Evolutionary conservation across 2,113 vertebrate genomes (phyloP), one percentile per base, ranked within the genome.

Genomic region (Xenus cinereus): DNA sequence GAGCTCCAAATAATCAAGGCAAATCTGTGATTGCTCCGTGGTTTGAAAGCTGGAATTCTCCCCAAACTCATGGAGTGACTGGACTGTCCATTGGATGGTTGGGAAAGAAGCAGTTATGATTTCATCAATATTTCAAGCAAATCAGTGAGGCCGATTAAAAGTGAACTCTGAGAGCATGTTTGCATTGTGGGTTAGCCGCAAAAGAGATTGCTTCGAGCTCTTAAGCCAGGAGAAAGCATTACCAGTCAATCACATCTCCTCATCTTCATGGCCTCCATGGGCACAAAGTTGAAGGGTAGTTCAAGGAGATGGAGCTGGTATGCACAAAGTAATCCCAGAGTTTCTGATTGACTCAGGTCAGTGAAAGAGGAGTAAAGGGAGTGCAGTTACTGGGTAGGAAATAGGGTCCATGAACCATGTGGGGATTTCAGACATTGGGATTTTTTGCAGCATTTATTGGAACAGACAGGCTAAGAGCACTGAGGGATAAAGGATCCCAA

Each of bases 401-500:
- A 91, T 26, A 50, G 82, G 71, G 93, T 69, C 92, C 68, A 12
- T 66, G 94, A 78, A 94, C 71, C 77, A 41, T 7, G 26, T 73
- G 89, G 94, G 69, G 91, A 82, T 89, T 89, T 82, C 78, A 95
- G 91, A 87, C 86, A 63, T 26, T n/a, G 45, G 77, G 83, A 75
- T 60, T 93, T 90, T 94, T 87, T 89, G 67, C 69, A 76, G 91
- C 62, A 3, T 87, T 93, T 95, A 97, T 97, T 97, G 81, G 89
- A 97, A 76, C 45, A 79, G 96, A 95, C 96, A 96, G 74, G 66
- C 94, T 96, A 93, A 96, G 96, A 96, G 95, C 12, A 0, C 90
- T 75, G 50, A 82, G 95, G 97, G 94, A 96, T 95, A 93, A 96
- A 87, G 89, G 92, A 96, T 95, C 96, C 94, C 91, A 87, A 97